Conservation (phyloP, 2,888 invertebrate species). For the Octonoba sinensis region DNA sequence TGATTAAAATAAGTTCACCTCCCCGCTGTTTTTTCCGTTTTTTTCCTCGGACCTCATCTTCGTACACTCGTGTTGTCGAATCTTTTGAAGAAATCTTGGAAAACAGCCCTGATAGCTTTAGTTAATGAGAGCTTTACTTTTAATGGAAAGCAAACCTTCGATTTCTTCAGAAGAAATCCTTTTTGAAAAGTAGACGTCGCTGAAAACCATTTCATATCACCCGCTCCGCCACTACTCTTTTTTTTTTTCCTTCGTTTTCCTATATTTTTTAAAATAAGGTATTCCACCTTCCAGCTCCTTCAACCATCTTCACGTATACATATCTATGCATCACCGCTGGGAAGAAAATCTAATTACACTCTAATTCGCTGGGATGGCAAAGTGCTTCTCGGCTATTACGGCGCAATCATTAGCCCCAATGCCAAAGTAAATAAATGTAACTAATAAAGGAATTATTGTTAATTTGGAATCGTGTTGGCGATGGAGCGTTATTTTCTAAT, state of each 20-base stretch:
- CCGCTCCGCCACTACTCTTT: neutral
- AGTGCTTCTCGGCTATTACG: slow-evolving; percentile 29
- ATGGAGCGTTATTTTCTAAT: neutral
- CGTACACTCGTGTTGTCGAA: slow-evolving; percentile 38
- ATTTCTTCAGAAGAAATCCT: slow-evolving; percentile 40
- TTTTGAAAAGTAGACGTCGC: slow-evolving; percentile 35
- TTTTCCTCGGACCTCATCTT: neutral
- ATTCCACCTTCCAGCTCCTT: neutral
- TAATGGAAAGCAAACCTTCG: slow-evolving; percentile 31
- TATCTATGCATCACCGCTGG: slow-evolving; percentile 21
- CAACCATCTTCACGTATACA: slow-evolving; percentile 1
- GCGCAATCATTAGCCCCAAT: slow-evolving; percentile 30
- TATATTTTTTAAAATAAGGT: no score
- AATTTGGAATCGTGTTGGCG: slow-evolving; percentile 1
- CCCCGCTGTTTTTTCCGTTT: slow-evolving; percentile 13
- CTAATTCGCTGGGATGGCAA: slow-evolving; percentile 26
- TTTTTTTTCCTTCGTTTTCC: slow-evolving; percentile 15
- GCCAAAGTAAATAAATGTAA: slow-evolving; percentile 28
- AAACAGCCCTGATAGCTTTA: slow-evolving; percentile 35
- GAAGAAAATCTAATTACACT: slow-evolving; percentile 48
- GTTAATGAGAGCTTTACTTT: slow-evolving; percentile 58
- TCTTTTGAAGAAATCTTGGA: slow-evolving; percentile 22
- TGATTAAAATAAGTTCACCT: slow-evolving; percentile 55
- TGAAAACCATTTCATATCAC: slow-evolving; percentile 31
- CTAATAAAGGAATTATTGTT: slow-evolving; percentile 33